Base-by-base conservation (phyloP, 2,888 invertebrate genomes). In the Cinara cedri region DNA sequence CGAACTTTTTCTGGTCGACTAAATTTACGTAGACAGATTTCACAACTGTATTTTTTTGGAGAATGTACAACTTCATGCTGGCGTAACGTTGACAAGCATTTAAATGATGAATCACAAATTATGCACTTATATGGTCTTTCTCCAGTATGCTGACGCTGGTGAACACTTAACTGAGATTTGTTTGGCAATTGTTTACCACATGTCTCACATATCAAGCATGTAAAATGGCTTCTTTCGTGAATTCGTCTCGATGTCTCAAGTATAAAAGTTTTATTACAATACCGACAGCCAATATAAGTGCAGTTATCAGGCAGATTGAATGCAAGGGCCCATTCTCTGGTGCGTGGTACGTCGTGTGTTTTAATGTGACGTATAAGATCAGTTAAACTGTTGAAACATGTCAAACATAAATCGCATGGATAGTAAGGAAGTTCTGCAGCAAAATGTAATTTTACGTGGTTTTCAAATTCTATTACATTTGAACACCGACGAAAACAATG, bases 401-500 rank as follows among this genome's bases (percentile, higher is more conserved):
- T 19, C 1, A n/a, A 49, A 70, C 78, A 78, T 14, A 78, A 70
- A 51, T 78, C 78, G 1, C 78, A 78, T 13, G 70, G 60, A 62
- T 68, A 78, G 9, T 62, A 78, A 1, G 19, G 8, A 9, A 11
- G 21, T 70, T 70, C 51, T 3, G 51, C 9, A n/a, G 11, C 2
- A 9, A 68, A 78, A 42, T 78, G 78, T 24, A 78, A 60, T 68
- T 78, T 68, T 70, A 78, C 60, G 24, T 78, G 78, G 13, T 60
- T 78, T 78, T 78, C 78, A 51, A 78, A 78, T 42, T 78, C 78
- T 10, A 51, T 34, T 21, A 51, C 10, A 57, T 62, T 70, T 13
- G 78, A 49, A 78, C 78, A 78, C 8, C 78, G 78, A 49, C 78
- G 78, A 57, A 78, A 78, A 70, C 78, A 78, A 60, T 78, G 78